Evolutionary conservation across 2,113 vertebrate genomes (phyloP), one percentile per base, ranked within the genome.

Genomic region (Sinocyclocheilus anophthalmus): DNA sequence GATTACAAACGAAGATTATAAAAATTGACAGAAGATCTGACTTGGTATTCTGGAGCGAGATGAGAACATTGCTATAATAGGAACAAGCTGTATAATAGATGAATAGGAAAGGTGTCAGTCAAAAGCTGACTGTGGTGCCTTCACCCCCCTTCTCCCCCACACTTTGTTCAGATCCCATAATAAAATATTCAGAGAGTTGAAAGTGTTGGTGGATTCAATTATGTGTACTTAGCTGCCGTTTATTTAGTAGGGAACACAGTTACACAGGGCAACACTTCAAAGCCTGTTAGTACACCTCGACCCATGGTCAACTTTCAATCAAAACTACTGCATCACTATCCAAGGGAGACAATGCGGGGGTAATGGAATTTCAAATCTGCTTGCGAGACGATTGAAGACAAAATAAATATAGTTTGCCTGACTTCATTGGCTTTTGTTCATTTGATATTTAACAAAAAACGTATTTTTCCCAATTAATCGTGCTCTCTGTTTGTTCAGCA

Each of bases 201-300:
- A 84, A 88, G 76, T 86, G 70, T 72, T 81, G 77, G 85, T 89
- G 77, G 75, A 90, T 85, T 87, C 70, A 86, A 87, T 88, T 86
- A 86, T 83, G 83, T 85, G 75, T 80, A 87, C 86, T 89, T 86
- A 87, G 53, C 83, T 76, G 76, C 78, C 83, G 85, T 87, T 88
- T 88, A 88, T 83, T 90, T 87, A 30, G 22, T 72, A 37, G n/a
- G 53, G 76, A 84, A 88, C 87, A 84, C 65, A 87, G 75, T 88
- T 81, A 86, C 87, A 83, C 85, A 87, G 42, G 76, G 70, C 61
- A 42, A 65, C 59, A 76, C 85, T 84, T 84, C 76, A 72, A 76
- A 88, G 50, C 63, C 78, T 86, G 76, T 84, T 81, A 85, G 84
- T 87, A 50, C 65, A 26, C 75, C 48, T 76, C 30, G 24, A 80